Conservation (phyloP, 2,113 vertebrate species). For the Vulpes ferrilata region DNA sequence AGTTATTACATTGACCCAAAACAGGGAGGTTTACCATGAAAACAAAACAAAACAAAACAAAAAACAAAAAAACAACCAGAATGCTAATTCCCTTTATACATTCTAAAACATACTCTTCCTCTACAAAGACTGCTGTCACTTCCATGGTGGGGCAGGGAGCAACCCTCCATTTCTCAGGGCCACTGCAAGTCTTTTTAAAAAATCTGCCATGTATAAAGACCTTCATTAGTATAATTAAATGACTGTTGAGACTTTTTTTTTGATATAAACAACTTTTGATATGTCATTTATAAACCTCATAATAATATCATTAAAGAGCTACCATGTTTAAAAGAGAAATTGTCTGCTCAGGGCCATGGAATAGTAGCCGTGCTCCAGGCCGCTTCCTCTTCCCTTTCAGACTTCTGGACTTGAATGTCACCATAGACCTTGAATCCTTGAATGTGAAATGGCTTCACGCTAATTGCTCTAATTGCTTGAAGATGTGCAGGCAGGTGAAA, state of each 20-base stretch:
- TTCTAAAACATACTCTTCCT: constrained; percentile 77
- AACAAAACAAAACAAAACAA: constrained; percentile 78
- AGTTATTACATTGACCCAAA: constrained; percentile 80
- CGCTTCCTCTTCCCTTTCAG: constrained; percentile 73
- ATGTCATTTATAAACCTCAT: constrained; percentile 70
- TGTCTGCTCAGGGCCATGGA: constrained; percentile 73
- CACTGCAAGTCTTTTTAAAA: constrained; percentile 13
- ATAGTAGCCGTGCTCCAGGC: constrained; percentile 65
- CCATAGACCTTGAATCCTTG: constrained; percentile 94
- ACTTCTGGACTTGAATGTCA: constrained; percentile 91
- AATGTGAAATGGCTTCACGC: constrained; percentile 94
- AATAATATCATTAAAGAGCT: constrained; percentile 69
- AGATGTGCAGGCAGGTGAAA: constrained; percentile 98
- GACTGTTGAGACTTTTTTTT: constrained; percentile 63
- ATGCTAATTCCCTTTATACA: constrained; percentile 79
- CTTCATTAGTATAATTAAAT: constrained; percentile 79
- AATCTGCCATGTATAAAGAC: constrained; percentile 67
- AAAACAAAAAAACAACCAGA: neutral
- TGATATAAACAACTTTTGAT: constrained; percentile 76
- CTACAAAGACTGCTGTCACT: constrained; percentile 71
- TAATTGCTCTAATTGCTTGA: constrained; percentile 97
- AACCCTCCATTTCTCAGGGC: neutral
- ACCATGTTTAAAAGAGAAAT: constrained; percentile 61
- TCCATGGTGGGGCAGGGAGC: neutral
- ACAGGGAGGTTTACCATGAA: constrained; percentile 77